Evolutionary conservation across 2,888 invertebrate species (phyloP), one percentile per base, ranked within the genome.

Genomic region (Noctua janthe): DNA sequence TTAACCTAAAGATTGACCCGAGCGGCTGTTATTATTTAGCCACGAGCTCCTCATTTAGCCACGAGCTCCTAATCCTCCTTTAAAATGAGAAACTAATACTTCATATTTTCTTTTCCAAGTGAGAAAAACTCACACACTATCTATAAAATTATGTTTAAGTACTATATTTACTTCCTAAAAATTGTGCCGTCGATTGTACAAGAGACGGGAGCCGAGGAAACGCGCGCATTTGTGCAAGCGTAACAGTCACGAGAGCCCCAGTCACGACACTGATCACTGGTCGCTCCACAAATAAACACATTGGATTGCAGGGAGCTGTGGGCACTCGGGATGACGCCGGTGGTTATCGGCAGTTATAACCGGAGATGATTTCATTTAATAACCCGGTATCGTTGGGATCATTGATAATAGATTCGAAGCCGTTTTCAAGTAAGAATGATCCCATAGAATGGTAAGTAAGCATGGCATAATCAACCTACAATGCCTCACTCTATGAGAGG

Each of bases 181-280:
- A 67, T 51, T 11, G 35, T 80, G 76, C 64, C 39, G n/a, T 49
- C 39, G 51, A 84, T 77, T 78, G 77, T 87, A 77, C 70, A 76
- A 84, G 51, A 69, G 72, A 39, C 20, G 69, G 15, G 66, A 62
- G 71, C 39, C 70, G 29, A 56, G 69, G 77, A 85, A 71, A 73
- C 77, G 76, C n/a, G n/a, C 74, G 71, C 73, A 76, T 81, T 81
- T 56, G 85, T 64, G 80, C 74, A 67, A 75, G 23, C 73, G 77
- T 74, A 69, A 66, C 62, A 64, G 76, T 87, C 80, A 87, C 84
- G 85, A 84, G 69, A 74, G 59, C 59, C 17, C 11, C 11, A 35
- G 81, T 84, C 85, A 84, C 87, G 81, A 81, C 62, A 66, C 7
- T 39, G 54, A 54, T 66, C 62, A 66, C 7, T 39, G 54, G 20